phyloP scores from a whole-genome alignment of 2,113 vertebrate species.

The Cisticola juncidis region DNA sequence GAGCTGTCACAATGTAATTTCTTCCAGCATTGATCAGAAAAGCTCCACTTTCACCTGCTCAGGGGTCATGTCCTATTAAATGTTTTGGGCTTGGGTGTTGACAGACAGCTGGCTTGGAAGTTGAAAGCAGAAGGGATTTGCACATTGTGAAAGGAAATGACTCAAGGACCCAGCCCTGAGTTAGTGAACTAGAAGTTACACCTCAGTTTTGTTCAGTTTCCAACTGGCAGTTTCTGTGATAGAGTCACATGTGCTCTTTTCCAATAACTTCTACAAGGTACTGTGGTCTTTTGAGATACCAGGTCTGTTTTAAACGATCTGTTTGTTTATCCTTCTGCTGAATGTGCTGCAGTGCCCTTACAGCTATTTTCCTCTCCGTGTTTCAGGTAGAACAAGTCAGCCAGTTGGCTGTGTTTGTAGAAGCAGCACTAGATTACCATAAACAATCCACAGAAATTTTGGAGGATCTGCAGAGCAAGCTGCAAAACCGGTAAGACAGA shows the following conservation, averaged over 20 bases:
- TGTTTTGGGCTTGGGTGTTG: neutral
- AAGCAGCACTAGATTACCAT: conserved; percentile 88
- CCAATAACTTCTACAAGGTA: neutral
- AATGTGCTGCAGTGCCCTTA: neutral
- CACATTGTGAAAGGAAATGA: conserved; percentile 47
- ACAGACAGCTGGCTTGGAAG: conserved; percentile 43
- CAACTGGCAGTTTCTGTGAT: conserved; percentile 7
- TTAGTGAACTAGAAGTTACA: conserved; percentile 24
- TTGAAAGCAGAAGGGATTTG: conserved; percentile 49
- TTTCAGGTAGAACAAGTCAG: conserved; percentile 91
- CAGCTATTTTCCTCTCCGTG: neutral
- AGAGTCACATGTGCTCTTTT: neutral
- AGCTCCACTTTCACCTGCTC: conserved; percentile 14
- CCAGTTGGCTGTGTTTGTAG: conserved; percentile 86
- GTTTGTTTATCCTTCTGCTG: neutral
- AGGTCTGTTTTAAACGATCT: conserved; percentile 9
- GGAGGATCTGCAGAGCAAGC: conserved; percentile 83
- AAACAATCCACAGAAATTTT: conserved; percentile 84
- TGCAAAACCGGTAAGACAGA: conserved; percentile 81
- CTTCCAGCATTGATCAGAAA: conserved; percentile 12
- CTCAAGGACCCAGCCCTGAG: conserved; percentile 21
- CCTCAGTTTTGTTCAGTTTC: conserved; percentile 41
- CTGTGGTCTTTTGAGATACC: neutral
- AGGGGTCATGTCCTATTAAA: neutral
- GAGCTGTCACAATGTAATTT: neutral